Conservation (phyloP, 1,140 invertebrate species). For the Solenopsis invicta region DNA sequence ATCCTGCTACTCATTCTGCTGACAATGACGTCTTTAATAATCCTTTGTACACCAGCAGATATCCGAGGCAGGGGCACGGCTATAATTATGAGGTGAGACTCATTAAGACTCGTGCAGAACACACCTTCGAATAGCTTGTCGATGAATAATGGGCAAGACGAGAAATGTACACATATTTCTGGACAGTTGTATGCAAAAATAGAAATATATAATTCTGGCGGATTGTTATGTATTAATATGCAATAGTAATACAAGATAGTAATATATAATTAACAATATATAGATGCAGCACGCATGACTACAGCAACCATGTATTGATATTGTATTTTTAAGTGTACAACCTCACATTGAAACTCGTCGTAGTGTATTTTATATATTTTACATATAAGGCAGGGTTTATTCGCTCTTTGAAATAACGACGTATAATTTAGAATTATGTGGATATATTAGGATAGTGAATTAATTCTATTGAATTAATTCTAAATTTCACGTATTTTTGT, state of each 20-base stretch:
- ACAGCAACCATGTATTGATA: not conserved
- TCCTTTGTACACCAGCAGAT: constrained; percentile 89
- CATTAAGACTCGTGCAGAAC: not conserved
- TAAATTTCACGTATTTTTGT: constrained; percentile 1
- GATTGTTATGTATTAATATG: not conserved
- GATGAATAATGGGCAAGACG: too few species aligned
- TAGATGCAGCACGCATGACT: not conserved
- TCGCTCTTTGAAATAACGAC: not conserved
- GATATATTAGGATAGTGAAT: not conserved
- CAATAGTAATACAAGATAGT: not conserved
- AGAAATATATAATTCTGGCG: not conserved
- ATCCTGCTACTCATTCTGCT: constrained; percentile 80
- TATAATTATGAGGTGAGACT: constrained; percentile 85
- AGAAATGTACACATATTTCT: not conserved
- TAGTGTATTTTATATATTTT: not conserved
- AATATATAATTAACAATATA: not conserved
- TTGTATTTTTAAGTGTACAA: not conserved
- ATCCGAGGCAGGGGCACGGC: constrained; percentile 84
- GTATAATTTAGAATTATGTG: not conserved
- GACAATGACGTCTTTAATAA: constrained; percentile 91
- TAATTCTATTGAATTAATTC: too few species aligned
- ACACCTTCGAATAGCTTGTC: not conserved
- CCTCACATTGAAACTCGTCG: not conserved
- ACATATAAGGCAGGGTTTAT: not conserved
- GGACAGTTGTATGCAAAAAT: constrained; percentile 6